phyloP scores from a whole-genome alignment of 2,113 vertebrate species.

The Bombycilla garrulus region DNA sequence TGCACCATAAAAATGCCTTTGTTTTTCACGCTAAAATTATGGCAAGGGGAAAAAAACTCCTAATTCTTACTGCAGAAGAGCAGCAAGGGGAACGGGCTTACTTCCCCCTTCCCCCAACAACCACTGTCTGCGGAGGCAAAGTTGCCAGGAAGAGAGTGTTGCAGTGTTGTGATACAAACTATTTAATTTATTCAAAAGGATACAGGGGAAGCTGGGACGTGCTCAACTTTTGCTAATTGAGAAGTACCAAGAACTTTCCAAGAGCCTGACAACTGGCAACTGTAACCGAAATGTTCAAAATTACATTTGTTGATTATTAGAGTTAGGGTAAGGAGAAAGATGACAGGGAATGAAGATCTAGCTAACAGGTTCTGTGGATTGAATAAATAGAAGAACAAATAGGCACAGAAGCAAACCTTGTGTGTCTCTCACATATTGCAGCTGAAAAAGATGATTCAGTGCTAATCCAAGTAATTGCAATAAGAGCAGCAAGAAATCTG shows the following conservation, averaged over 20 bases:
- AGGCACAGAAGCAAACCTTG: conserved; percentile 15
- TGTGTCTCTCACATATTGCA: not conserved
- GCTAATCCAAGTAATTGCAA: conserved; percentile 29
- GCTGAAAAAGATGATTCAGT: conserved; percentile 14
- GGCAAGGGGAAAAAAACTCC: not conserved
- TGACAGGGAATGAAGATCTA: conserved; percentile 4
- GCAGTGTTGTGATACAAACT: not conserved
- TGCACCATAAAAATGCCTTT: not conserved
- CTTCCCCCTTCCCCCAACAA: not conserved
- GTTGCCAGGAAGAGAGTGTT: not conserved
- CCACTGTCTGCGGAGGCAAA: not conserved
- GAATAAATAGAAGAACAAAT: conserved; percentile 40
- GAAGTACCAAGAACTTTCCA: not conserved
- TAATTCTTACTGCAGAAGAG: not conserved
- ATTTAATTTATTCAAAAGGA: not conserved
- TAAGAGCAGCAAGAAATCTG: not conserved
- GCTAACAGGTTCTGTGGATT: not conserved
- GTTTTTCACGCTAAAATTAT: not conserved
- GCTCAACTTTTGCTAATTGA: not conserved
- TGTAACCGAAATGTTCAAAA: not conserved
- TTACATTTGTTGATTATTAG: conserved; percentile 30
- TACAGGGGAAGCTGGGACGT: not conserved
- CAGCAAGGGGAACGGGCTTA: not conserved
- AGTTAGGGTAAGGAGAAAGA: not conserved
- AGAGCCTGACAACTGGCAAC: not conserved